A percentile compares a stretch with the other conserved stretches of the same genome.
phyloP scores from a whole-genome alignment of 2,797 vertebrate genomes.

The Fundulus diaphanus region DNA sequence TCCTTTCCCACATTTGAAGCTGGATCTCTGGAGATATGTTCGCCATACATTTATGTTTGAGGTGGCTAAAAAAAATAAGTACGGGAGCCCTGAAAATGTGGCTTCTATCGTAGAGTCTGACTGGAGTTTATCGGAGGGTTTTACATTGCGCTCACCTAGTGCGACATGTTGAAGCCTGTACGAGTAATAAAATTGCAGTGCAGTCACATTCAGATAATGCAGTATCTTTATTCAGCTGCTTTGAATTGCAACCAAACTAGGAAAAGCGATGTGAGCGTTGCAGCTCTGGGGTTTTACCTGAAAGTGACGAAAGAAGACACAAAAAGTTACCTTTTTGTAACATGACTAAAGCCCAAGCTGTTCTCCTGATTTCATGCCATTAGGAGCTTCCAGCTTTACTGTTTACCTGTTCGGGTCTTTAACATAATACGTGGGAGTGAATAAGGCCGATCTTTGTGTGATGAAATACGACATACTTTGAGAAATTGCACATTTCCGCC shows the following conservation, averaged over 20 bases:
- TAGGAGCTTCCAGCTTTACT: neutral
- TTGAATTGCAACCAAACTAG: constrained; percentile 1
- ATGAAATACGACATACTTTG: neutral
- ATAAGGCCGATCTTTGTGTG: neutral
- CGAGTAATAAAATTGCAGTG: neutral
- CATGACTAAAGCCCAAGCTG: too few relatives aligned
- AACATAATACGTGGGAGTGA: neutral
- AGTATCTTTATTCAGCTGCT: neutral
- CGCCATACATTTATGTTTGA: neutral
- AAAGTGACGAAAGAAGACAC: too few relatives aligned
- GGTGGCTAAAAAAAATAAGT: neutral
- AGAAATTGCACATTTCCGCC: neutral
- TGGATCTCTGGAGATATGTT: neutral
- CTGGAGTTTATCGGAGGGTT: neutral
- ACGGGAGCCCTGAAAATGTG: neutral
- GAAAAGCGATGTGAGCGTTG: neutral
- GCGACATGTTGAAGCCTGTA: neutral
- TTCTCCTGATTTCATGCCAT: too few relatives aligned
- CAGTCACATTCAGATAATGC: neutral
- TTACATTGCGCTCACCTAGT: neutral
- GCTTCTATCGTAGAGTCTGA: neutral
- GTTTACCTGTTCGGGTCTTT: neutral
- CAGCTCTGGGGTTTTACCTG: too few relatives aligned
- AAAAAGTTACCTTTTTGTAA: too few relatives aligned
- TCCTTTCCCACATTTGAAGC: neutral